Conservation (phyloP, 2,797 vertebrate genomes). For the Ataeniobius toweri region DNA sequence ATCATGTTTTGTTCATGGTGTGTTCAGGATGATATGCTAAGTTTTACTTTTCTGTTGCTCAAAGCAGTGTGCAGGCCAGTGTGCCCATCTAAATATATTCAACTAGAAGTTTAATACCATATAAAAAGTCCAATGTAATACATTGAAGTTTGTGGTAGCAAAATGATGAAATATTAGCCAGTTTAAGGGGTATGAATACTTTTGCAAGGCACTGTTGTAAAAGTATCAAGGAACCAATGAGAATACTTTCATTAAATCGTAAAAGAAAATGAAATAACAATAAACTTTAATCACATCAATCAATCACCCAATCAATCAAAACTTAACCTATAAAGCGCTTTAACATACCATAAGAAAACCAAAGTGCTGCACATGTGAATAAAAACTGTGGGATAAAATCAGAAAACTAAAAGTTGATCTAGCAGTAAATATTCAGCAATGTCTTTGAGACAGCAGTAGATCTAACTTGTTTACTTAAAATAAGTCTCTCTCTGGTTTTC, state of each 20-base stretch:
- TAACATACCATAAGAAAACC: too few relatives aligned
- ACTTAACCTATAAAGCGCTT: too few relatives aligned
- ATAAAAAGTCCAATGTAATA: not conserved
- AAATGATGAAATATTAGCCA: not conserved
- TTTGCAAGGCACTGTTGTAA: not conserved
- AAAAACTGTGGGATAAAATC: too few relatives aligned
- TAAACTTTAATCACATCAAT: too few relatives aligned
- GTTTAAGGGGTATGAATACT: not conserved
- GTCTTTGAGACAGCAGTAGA: conserved; percentile 13
- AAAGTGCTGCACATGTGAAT: too few relatives aligned
- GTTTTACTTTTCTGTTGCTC: not conserved
- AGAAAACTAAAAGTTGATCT: conserved; percentile 6
- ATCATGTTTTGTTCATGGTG: too few relatives aligned
- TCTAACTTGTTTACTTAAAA: conserved; percentile 20
- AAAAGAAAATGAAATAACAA: not conserved
- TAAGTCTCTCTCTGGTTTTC: not conserved
- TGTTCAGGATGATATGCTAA: not conserved
- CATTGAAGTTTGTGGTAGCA: not conserved
- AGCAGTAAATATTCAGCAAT: conserved; percentile 11
- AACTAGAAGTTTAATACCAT: not conserved
- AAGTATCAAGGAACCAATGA: not conserved
- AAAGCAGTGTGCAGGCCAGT: not conserved
- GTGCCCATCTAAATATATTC: not conserved
- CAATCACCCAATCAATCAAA: too few relatives aligned
- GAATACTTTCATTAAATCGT: not conserved